Conservation (phyloP, 2,797 vertebrate species). For the Neosilurus mollespiculum region DNA sequence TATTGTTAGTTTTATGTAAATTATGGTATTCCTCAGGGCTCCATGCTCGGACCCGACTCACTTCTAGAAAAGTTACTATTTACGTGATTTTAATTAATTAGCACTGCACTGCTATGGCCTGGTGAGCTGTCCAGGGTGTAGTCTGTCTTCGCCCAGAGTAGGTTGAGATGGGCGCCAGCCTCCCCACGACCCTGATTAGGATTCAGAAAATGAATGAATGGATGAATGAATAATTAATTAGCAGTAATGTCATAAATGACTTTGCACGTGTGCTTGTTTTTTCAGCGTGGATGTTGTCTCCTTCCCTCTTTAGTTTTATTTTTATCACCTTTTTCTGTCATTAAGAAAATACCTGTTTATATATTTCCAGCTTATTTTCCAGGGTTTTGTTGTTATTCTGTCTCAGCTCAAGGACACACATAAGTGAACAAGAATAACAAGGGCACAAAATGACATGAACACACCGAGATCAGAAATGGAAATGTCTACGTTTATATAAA, state of each 20-base stretch:
- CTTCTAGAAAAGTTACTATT: too few species aligned
- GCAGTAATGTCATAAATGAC: too few species aligned
- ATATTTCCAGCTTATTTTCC: background rate
- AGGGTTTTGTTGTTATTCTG: background rate
- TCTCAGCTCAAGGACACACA: background rate
- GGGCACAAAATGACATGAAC: background rate
- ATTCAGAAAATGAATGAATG: too few species aligned
- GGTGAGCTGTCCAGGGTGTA: too few species aligned
- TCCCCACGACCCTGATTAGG: too few species aligned
- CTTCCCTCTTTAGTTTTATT: background rate
- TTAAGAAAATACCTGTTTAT: background rate
- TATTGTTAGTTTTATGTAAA: background rate
- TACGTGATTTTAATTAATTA: too few species aligned
- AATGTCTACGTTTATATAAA: too few species aligned
- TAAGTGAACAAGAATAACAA: background rate
- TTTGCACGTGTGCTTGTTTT: too few species aligned
- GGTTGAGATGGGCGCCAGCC: too few species aligned
- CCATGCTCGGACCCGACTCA: background rate
- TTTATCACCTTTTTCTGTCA: background rate
- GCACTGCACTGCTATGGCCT: too few species aligned
- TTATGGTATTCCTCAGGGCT: constrained; percentile 5
- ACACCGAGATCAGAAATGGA: background rate
- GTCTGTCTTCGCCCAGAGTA: too few species aligned
- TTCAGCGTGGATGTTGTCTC: background rate
- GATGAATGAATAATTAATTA: too few species aligned